Conservation (phyloP, 2,113 vertebrate genomes). For the Apeltes quadracus region DNA sequence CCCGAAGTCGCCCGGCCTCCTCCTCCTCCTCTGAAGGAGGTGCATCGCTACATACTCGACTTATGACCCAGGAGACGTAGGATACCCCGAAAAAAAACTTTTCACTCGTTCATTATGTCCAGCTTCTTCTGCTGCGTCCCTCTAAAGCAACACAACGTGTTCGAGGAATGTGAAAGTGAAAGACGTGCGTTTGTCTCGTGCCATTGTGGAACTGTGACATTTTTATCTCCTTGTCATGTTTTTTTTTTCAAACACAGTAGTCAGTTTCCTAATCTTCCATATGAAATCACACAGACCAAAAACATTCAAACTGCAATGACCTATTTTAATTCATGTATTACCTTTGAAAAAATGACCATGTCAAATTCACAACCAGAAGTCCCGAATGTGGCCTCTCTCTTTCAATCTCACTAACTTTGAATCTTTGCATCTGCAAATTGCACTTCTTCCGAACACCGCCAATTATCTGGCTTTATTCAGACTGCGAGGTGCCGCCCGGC, state of each 20-base stretch:
- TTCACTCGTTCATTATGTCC: too few relatives aligned
- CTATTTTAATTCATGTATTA: background rate
- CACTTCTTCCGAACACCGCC: background rate
- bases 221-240: background rate
- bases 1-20: constrained; percentile 35
- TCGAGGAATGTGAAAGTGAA: too few relatives aligned
- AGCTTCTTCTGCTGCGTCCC: too few relatives aligned
- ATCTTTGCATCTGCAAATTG: background rate
- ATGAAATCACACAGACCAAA: background rate
- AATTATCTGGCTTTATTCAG: background rate
- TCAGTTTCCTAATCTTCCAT: background rate
- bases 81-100: too few relatives aligned
- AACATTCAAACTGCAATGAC: background rate
- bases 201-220: background rate
- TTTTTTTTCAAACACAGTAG: background rate
- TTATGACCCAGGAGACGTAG: too few relatives aligned
- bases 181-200: background rate
- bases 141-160: too few relatives aligned
- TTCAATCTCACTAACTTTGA: background rate
- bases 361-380: background rate
- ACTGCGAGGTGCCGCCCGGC: background rate
- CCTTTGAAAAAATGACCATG: background rate
- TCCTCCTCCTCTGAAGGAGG: constrained; percentile 10
- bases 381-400: background rate
- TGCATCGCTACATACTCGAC: background rate